A percentile compares a stretch with the other conserved stretches of the same genome.
Conservation (phyloP, 2,113 vertebrate species). For the Scytalopus superciliaris region DNA sequence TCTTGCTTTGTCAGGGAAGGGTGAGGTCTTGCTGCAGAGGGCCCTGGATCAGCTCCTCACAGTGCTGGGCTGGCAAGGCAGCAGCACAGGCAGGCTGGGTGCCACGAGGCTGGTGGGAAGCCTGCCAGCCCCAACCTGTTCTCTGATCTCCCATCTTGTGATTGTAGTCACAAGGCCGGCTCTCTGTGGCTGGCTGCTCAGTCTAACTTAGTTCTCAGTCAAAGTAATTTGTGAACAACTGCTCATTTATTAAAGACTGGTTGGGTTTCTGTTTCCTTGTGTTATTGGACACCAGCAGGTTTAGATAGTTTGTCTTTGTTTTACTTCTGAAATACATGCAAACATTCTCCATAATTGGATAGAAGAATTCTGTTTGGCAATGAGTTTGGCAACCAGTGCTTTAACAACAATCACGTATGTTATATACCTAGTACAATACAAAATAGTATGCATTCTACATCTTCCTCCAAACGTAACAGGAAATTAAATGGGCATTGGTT, state of each 20-base stretch:
- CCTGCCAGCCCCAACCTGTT: not conserved
- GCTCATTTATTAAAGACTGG: not conserved
- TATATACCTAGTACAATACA: not conserved
- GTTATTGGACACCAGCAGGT: not conserved
- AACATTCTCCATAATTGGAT: not conserved
- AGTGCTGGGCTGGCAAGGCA: not conserved
- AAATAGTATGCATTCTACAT: not conserved
- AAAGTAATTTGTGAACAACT: not conserved
- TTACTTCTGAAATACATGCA: not conserved
- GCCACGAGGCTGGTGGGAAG: not conserved
- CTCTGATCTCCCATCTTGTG: not conserved
- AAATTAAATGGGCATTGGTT: not conserved
- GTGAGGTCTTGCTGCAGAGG: not conserved
- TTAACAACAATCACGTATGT: not conserved
- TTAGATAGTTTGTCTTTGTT: not conserved
- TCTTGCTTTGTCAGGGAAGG: not conserved
- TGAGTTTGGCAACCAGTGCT: not conserved
- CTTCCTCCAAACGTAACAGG: not conserved
- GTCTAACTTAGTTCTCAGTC: not conserved
- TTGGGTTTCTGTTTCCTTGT: not conserved
- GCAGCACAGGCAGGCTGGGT: not conserved
- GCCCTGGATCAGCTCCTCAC: rapidly evolving
- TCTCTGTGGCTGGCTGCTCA: not conserved
- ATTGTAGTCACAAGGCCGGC: constrained; percentile 9
- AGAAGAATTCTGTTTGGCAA: not conserved